Percentiles rank a stretch among this genome's conserved stretches.
phyloP scores from a whole-genome alignment of 1,140 invertebrate species.

The Papilio dardanus region DNA sequence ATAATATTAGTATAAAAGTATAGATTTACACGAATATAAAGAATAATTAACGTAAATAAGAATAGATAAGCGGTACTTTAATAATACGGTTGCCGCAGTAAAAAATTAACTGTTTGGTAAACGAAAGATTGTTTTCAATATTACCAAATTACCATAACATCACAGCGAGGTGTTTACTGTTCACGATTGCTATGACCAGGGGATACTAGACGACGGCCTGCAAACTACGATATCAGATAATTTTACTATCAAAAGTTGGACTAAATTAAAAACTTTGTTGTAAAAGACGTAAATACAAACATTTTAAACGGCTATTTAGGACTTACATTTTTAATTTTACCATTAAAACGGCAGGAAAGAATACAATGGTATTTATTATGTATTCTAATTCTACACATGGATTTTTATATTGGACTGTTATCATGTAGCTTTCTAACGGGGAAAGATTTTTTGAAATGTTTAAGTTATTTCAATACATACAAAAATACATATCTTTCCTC shows the following conservation, averaged over 20 bases:
- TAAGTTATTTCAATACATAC: too few relatives aligned
- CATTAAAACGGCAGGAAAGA: too few relatives aligned
- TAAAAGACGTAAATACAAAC: neutral
- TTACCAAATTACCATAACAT: slow-evolving; percentile 34
- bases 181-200: slow-evolving; percentile 1
- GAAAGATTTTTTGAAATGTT: too few relatives aligned
- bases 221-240: neutral
- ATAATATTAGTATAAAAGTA: too few relatives aligned
- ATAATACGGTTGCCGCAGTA: neutral
- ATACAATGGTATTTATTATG: too few relatives aligned
- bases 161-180: slow-evolving; percentile 24
- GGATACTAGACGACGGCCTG: neutral
- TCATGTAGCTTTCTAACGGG: too few relatives aligned
- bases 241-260: neutral
- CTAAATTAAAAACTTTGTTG: neutral
- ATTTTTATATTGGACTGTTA: too few relatives aligned
- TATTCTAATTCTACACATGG: too few relatives aligned
- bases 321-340: neutral
- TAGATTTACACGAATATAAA: neutral
- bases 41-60: neutral
- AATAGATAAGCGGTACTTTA: neutral
- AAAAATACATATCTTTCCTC: too few relatives aligned
- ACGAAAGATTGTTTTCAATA: slow-evolving; percentile 22
- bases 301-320: neutral
- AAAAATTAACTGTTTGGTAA: slow-evolving; percentile 14